These are phyloP conservation scores for Progne subis DNA, from an alignment of 2,113 vertebrate genomes.

Conservation along the genomic window DNA sequence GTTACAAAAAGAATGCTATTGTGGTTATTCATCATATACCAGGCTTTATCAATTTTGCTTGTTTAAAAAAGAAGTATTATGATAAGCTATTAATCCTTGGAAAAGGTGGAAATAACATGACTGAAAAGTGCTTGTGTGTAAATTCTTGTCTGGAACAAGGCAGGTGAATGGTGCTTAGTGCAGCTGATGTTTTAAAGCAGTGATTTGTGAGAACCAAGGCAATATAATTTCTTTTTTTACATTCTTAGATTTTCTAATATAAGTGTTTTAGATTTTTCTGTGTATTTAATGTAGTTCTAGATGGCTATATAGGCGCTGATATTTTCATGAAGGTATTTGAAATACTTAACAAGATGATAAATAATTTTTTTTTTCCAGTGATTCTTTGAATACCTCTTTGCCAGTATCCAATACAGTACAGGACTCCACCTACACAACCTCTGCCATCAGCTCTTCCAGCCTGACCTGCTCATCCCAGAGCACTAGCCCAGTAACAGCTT, in stretches of 20 bases:
- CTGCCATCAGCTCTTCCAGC: constrained; percentile 74
- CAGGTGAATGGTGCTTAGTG: not conserved
- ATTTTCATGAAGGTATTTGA: not conserved
- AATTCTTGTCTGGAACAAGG: not conserved
- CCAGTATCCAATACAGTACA: constrained; percentile 78
- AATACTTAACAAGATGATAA: not conserved
- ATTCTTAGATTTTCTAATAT: not conserved
- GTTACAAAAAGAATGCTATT: not conserved
- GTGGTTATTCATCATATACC: not conserved
- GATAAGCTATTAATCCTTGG: not conserved
- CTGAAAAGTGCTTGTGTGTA: not conserved
- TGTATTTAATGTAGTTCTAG: not conserved
- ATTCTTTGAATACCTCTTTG: constrained; percentile 79
- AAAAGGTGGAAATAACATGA: not conserved
- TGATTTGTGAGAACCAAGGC: not conserved
- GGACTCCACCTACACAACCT: constrained; percentile 73
- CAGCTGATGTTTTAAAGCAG: not conserved
- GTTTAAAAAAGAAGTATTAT: not conserved
- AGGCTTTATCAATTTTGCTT: not conserved
- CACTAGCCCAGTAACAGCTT: constrained; percentile 68
- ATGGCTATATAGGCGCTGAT: not conserved
- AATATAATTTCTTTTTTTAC: not conserved
- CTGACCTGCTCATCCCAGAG: constrained; percentile 73
- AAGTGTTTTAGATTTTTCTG: not conserved
- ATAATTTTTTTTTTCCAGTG: constrained; percentile 72